Percentiles rank a stretch among this genome's conserved stretches.
Conservation (phyloP, 1,140 invertebrate genomes). For the Trichogramma pretiosum region DNA sequence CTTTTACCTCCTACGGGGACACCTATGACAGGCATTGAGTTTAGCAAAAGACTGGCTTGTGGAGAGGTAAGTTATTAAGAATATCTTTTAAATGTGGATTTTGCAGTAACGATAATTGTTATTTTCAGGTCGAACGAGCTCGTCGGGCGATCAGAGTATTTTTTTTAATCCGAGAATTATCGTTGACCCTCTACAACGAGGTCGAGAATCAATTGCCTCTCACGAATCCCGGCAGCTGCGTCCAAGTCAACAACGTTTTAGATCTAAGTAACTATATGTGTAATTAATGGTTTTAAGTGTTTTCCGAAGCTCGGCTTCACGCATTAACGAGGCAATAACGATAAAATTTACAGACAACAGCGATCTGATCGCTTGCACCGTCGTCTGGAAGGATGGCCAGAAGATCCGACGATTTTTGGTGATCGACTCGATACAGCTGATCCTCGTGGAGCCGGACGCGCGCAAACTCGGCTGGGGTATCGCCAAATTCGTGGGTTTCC, state of each 20-base stretch:
- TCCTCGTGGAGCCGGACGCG: constrained; percentile 92
- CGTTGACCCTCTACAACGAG: constrained; percentile 71
- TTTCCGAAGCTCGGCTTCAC: too few species aligned
- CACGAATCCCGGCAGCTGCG: constrained; percentile 80
- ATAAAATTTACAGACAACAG: constrained; percentile 75
- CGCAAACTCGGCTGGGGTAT: constrained; percentile 92
- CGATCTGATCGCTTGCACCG: constrained; percentile 92
- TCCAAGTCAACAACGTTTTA: constrained; percentile 84
- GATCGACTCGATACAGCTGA: constrained; percentile 88
- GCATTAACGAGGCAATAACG: too few species aligned
- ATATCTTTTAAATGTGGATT: neutral
- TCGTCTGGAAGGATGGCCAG: constrained; percentile 79
- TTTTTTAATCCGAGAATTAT: constrained; percentile 81
- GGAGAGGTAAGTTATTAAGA: constrained; percentile 64
- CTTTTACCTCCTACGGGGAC: constrained; percentile 93
- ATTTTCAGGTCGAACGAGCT: constrained; percentile 76
- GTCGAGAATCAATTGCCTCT: constrained; percentile 81
- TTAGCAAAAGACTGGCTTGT: constrained; percentile 88
- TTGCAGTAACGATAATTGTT: constrained; percentile 3
- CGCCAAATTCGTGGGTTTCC: constrained; percentile 83
- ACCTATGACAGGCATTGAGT: constrained; percentile 91
- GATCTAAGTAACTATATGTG: constrained; percentile 72
- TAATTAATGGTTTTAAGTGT: neutral
- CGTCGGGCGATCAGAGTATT: constrained; percentile 89
- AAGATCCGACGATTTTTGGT: constrained; percentile 89